phyloP scores from a whole-genome alignment of 1,140 invertebrate genomes.

The Zaprionus inermis region DNA sequence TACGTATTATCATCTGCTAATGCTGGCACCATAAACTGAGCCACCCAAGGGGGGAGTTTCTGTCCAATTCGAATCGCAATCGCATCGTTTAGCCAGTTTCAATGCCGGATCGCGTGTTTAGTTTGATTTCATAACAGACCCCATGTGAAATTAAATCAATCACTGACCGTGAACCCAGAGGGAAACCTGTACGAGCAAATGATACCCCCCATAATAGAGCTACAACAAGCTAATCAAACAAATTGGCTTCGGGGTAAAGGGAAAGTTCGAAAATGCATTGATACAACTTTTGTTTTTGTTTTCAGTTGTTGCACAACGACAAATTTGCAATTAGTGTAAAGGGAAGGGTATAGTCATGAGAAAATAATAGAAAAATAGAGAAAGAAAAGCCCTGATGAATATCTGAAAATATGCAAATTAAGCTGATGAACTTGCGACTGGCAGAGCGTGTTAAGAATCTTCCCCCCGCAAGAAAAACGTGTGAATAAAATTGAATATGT shows the following conservation, averaged over 20 bases:
- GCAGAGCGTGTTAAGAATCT: conserved; percentile 8
- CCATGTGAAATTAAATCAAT: conserved; percentile 66
- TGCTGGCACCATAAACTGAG: conserved; percentile 2
- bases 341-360: not conserved
- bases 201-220: not conserved
- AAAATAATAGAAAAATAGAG: not conserved
- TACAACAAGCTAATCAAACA: conserved; percentile 5
- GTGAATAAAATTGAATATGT: conserved; percentile 24
- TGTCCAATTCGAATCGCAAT: conserved; percentile 44
- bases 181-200: not conserved
- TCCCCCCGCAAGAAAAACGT: conserved; percentile 11
- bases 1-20: conserved; percentile 12
- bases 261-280: conserved; percentile 13
- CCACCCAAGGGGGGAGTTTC: conserved; percentile 27
- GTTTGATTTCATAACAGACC: conserved; percentile 49
- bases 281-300: conserved; percentile 15
- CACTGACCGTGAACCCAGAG: conserved; percentile 64
- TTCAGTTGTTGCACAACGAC: conserved; percentile 16
- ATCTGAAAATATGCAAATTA: conserved; percentile 44
- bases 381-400: conserved; percentile 19
- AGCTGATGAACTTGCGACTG: conserved; percentile 28
- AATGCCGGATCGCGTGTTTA: conserved; percentile 66
- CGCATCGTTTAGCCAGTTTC: conserved; percentile 61
- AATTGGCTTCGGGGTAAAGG: conserved; percentile 1
- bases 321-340: conserved; percentile 10